These are phyloP conservation scores for Ahaetulla prasina DNA, from an alignment of 2,113 vertebrate species.

Conservation along the genomic window DNA sequence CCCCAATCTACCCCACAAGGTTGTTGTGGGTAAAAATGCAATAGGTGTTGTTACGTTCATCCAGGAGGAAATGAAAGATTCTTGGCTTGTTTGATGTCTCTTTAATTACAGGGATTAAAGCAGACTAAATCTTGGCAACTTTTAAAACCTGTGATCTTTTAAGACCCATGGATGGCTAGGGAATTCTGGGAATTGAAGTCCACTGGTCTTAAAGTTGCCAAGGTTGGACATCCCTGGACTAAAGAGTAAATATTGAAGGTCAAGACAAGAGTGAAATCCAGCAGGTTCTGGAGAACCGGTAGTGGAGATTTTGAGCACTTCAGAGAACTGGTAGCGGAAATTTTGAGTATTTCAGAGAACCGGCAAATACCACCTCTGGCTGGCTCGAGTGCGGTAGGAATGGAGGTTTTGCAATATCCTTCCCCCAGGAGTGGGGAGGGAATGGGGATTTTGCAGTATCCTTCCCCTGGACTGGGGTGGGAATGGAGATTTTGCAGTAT, in stretches of 20 bases:
- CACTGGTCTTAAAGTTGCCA: background rate
- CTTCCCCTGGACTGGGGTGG: no score
- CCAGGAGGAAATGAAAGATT: background rate
- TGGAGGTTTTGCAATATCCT: no score
- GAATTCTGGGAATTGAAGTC: background rate
- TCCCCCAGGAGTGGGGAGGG: no score
- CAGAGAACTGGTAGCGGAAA: no score
- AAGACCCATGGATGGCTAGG: background rate
- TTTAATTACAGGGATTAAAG: background rate
- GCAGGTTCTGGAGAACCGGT: no score
- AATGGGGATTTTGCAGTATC: no score
- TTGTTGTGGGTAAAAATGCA: background rate
- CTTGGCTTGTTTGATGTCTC: background rate
- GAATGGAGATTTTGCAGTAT: no score
- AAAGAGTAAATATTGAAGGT: background rate
- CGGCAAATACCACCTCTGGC: no score
- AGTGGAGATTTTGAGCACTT: no score
- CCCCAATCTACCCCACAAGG: background rate
- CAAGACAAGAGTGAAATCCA: no score
- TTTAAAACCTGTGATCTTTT: background rate
- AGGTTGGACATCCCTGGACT: background rate
- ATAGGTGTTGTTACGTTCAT: background rate
- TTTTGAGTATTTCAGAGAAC: no score
- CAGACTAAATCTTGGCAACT: background rate
- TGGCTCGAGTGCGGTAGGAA: no score